phyloP scores from a whole-genome alignment of 2,113 vertebrate genomes.

The Camelus bactrianus region DNA sequence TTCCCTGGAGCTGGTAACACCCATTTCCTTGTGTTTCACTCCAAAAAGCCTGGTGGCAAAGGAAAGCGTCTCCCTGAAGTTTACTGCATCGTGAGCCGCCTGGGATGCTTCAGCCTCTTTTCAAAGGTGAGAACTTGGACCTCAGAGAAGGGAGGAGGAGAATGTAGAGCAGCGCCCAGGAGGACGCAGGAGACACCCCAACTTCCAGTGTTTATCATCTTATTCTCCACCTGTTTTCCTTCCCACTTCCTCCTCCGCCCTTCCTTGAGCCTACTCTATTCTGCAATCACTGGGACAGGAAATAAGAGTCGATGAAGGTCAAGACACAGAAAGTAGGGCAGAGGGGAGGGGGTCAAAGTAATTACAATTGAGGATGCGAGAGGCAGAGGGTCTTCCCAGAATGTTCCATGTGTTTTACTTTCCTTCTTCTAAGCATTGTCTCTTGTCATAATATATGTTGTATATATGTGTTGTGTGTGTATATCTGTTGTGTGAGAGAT shows the following conservation, averaged over 20 bases:
- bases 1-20: background rate
- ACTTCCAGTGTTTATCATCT: background rate
- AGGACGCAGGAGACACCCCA: background rate
- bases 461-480: background rate
- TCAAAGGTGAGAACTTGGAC: conserved; percentile 92
- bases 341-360: background rate
- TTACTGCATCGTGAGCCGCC: conserved; percentile 98
- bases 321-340: background rate
- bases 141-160: background rate
- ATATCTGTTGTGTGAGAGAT: background rate
- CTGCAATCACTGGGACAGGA: background rate
- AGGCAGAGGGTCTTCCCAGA: background rate
- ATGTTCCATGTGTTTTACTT: background rate
- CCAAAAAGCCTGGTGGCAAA: conserved; percentile 94
- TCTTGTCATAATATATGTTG: background rate
- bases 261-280: background rate
- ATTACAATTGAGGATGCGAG: background rate
- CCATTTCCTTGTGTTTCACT: conserved; percentile 72
- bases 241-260: background rate
- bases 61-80: conserved; percentile 97
- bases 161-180: background rate
- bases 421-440: background rate
- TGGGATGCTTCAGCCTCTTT: conserved; percentile 98
- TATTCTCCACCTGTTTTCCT: background rate
- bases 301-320: background rate